Evolutionary conservation across 2,113 vertebrate species (phyloP).

Genomic region (Elgaria multicarinata): DNA sequence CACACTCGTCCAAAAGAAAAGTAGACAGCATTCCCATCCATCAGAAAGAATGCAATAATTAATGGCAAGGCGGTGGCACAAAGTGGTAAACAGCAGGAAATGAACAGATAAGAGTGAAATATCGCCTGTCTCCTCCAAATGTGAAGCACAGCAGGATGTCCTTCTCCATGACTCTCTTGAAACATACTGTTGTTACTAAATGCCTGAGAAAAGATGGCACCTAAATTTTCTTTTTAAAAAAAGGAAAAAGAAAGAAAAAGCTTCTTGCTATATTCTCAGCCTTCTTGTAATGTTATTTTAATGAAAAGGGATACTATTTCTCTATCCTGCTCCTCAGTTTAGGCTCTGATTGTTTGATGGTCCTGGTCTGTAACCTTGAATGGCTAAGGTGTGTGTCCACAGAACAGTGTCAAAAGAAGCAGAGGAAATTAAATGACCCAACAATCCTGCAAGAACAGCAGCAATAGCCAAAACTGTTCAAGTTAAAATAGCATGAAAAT

Average conservation of each 20-base stretch:
- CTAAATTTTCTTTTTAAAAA: not conserved
- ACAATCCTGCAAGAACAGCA: too few species aligned
- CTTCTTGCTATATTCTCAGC: constrained; percentile 20
- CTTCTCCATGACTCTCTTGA: not conserved
- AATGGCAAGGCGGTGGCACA: constrained; percentile 4
- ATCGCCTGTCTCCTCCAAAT: constrained; percentile 28
- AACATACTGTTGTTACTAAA: constrained; percentile 34
- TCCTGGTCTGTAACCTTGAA: not conserved
- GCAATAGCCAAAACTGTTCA: not conserved
- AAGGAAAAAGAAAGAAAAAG: not conserved
- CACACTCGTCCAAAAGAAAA: not conserved
- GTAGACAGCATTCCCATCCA: not conserved
- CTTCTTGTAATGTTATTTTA: not conserved
- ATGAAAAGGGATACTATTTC: not conserved
- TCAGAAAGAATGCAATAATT: constrained; percentile 13
- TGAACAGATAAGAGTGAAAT: constrained; percentile 25
- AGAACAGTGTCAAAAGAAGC: not conserved
- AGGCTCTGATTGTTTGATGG: not conserved
- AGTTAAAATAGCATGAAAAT: constrained; percentile 43
- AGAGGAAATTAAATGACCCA: not conserved
- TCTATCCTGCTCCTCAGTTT: not conserved
- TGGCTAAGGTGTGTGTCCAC: not conserved
- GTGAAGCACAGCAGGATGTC: not conserved
- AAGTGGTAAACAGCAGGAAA: constrained; percentile 34
- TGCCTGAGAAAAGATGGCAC: constrained; percentile 15